Evolutionary conservation across 2,797 vertebrate species (phyloP), one percentile per base, ranked within the genome.

Genomic region (Ptychadena robeensis): DNA sequence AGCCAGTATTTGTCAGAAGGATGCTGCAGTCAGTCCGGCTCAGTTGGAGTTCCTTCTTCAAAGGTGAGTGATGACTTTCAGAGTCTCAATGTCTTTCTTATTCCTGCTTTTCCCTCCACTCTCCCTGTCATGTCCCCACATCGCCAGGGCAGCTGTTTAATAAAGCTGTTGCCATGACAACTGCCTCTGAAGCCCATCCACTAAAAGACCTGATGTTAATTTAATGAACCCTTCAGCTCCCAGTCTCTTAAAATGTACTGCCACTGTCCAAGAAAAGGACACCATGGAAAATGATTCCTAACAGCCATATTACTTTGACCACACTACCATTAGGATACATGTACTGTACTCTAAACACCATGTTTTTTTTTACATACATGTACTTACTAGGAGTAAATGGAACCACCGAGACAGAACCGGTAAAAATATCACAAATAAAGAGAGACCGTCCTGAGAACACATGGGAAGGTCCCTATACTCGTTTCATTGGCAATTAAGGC

Each of bases 111-210:
- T 27, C 25, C 44, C 73, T 68, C 63, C 61, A 63, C 11, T 79
- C 37, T 70, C 34, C 27, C 73, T 37, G 65, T 34, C 67, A 85
- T 88, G 87, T 87, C 88, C 88, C 90, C 88, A 88, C 38, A 35
- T 91, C 90, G 87, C 90, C 91, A 87, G 84, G 73, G 79, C 79
- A 83, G 37, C 59, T 87, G 57, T 82, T 86, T 79, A 85, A 85
- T 85, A 86, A 86, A 84, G 64, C n/a, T 15, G 67, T 86, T 89
- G 69, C 82, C 86, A 80, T 82, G 87, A 67, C 85, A 83, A 87
- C 85, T 80, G 40, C 71, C 65, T 81, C 73, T 61, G 80, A 88
- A 88, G 85, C 53, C 68, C 40, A 72, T 87, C 87, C 82, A 88
- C 87, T 87, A 79, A 87, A 87, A 87, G 38, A 76, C 79, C 86